A percentile compares a stretch with the other conserved stretches of the same genome.
phyloP scores from a whole-genome alignment of 2,888 invertebrate species.

The Leptopilina myrica region DNA sequence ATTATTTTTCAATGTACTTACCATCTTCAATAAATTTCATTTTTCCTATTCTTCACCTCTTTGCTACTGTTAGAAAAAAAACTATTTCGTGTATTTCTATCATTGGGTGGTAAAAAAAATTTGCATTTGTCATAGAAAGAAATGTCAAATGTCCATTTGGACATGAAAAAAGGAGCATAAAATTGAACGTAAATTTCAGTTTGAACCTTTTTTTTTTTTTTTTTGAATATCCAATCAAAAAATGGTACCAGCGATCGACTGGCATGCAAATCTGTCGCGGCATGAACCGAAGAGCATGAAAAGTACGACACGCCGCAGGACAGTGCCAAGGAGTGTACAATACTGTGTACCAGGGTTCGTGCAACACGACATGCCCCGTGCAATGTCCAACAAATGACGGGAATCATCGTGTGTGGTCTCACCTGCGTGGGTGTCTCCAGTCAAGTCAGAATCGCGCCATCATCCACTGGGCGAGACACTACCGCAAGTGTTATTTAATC shows the following conservation, averaged over 20 bases:
- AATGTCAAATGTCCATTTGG: no score
- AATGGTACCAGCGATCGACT: conserved; percentile 53
- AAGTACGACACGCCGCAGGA: conserved; percentile 69
- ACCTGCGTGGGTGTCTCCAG: conserved; percentile 71
- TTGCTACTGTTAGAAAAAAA: no score
- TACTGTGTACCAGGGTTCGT: conserved; percentile 66
- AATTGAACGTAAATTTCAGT: no score
- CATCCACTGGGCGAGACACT: conserved; percentile 34
- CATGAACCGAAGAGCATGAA: conserved; percentile 61
- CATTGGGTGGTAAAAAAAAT: no score
- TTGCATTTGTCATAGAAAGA: no score
- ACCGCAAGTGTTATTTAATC: conserved; percentile 18
- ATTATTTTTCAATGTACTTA: no score
- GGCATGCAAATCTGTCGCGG: conserved; percentile 63
- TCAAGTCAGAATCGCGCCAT: conserved; percentile 50
- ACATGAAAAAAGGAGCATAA: no score
- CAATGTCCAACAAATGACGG: conserved; percentile 75
- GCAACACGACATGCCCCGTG: conserved; percentile 70
- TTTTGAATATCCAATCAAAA: not conserved
- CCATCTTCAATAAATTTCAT: no score
- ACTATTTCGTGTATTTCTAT: no score
- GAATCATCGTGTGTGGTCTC: conserved; percentile 74
- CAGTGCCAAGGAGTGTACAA: conserved; percentile 71
- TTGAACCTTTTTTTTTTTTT: no score
- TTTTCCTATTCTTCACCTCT: no score